These are phyloP conservation scores for Caenorhabditis remanei DNA, from an alignment of 1,140 invertebrate species.

Conservation along the genomic window DNA sequence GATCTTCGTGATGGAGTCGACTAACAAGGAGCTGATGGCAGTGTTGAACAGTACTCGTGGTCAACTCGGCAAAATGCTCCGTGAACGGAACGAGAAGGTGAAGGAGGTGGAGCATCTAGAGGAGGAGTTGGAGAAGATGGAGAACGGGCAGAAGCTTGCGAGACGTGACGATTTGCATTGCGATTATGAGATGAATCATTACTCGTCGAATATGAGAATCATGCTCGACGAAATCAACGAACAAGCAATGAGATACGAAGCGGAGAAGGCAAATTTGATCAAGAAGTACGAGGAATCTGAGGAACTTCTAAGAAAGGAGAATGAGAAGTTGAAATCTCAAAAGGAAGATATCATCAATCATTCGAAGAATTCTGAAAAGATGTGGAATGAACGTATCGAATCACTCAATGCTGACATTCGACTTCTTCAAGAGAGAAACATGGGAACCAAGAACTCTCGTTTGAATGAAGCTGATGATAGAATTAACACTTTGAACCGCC, in stretches of 20 bases:
- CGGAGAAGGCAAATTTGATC: not conserved
- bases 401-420: not conserved
- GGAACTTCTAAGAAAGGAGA: not conserved
- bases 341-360: slow-evolving; percentile 33
- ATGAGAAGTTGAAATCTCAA: not conserved
- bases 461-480: not conserved
- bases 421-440: not conserved
- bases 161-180: too few relatives aligned
- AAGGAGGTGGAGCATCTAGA: slow-evolving; percentile 1
- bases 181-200: not conserved
- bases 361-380: slow-evolving; percentile 13
- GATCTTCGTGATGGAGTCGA: not conserved
- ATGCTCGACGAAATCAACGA: slow-evolving; percentile 4
- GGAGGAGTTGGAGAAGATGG: not conserved
- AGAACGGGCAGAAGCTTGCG: not conserved
- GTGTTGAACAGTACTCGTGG: not conserved
- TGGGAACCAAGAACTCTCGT: too few relatives aligned
- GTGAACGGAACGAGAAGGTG: not conserved
- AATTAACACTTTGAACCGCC: not conserved
- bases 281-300: not conserved
- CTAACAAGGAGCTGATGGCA: slow-evolving; percentile 9
- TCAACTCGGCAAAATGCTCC: slow-evolving; percentile 11
- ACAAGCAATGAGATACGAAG: not conserved
- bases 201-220: not conserved
- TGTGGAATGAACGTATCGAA: not conserved